Evolutionary conservation across 1,140 invertebrate genomes (phyloP).

Genomic region (Psix sp.): DNA sequence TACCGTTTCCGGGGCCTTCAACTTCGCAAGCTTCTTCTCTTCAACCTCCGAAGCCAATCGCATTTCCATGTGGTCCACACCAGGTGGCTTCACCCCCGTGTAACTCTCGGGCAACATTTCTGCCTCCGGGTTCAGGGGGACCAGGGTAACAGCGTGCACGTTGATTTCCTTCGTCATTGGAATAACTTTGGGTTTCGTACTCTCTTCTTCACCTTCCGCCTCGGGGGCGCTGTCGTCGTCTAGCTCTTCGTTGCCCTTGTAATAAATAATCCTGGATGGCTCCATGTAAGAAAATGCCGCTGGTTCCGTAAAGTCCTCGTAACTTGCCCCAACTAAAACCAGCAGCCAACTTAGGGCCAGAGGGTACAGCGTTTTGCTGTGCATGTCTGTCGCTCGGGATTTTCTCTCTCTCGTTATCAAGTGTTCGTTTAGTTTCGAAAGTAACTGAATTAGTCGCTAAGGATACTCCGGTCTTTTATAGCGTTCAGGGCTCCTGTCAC

Average conservation of each 20-base stretch:
- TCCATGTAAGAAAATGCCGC: not conserved
- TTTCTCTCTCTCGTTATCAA: not conserved
- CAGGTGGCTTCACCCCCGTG: constrained; percentile 65
- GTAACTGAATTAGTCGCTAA: constrained; percentile 60
- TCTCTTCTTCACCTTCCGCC: not conserved
- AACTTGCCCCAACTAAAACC: constrained; percentile 8
- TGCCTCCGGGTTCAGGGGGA: constrained; percentile 66
- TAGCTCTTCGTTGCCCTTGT: too few species aligned
- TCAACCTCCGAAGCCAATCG: not conserved
- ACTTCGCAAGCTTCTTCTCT: not conserved
- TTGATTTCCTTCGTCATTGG: constrained; percentile 28
- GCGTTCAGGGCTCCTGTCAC: constrained; percentile 32
- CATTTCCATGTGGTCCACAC: constrained; percentile 72
- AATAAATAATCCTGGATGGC: too few species aligned
- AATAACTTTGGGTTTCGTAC: constrained; percentile 4
- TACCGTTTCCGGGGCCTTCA: not conserved
- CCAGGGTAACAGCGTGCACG: constrained; percentile 19
- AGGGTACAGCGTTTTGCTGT: constrained; percentile 1
- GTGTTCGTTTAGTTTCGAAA: constrained; percentile 28
- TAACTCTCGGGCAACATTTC: constrained; percentile 71
- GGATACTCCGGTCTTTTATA: constrained; percentile 67
- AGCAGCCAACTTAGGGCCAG: constrained; percentile 11
- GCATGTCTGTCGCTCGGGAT: not conserved
- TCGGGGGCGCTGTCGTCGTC: too few species aligned
- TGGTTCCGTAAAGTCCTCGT: constrained; percentile 7